Evolutionary conservation across 2,797 vertebrate genomes (phyloP), one percentile per base, ranked within the genome.

Genomic region (Anabacerthia variegaticeps): DNA sequence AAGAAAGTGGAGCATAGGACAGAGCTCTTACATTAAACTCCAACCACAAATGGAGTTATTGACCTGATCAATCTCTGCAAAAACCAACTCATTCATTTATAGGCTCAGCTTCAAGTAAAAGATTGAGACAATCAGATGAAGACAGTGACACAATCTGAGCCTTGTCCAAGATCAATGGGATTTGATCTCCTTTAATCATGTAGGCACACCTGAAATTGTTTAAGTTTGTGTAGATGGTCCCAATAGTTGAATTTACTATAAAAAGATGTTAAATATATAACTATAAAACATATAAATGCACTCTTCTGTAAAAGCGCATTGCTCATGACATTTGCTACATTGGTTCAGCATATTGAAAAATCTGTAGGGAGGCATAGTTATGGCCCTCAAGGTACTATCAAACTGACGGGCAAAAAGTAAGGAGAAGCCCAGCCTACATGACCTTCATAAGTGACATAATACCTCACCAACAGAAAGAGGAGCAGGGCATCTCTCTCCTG

Each of bases 31-130:
- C 32, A 16, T 41, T 49, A 46, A 80, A 48, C 32, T 77, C 56
- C 52, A 83, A 15, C 46, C 26, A 44, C 11, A 77, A 63, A 83
- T 16, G 7, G 0, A 0, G 27, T 12, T 61, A 65, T 11, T 67
- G 17, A 68, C 26, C 58, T 65, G 14, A 39, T 17, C 9, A 4
- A 24, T 37, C 58, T 90, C 44, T 72, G 36, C 58, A 77, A 66
- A 73, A 78, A 54, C 16, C 44, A 55, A 9, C 26, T 72, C 14
- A 10, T 36, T 61, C 2, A 2, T 62, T 77, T 85, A 16, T 19
- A 22, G 51, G 68, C 23, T 2, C 20, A 74, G 28, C 28, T 75
- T 86, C 55, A 51, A 14, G 28, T 58, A 24, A 84, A 74, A 78
- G 24, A 20, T 58, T 68, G 66, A 95, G 63, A 52, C 52, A 66